Evolutionary conservation across 1,140 invertebrate genomes (phyloP).

Genomic region (Halesus radiatus): DNA sequence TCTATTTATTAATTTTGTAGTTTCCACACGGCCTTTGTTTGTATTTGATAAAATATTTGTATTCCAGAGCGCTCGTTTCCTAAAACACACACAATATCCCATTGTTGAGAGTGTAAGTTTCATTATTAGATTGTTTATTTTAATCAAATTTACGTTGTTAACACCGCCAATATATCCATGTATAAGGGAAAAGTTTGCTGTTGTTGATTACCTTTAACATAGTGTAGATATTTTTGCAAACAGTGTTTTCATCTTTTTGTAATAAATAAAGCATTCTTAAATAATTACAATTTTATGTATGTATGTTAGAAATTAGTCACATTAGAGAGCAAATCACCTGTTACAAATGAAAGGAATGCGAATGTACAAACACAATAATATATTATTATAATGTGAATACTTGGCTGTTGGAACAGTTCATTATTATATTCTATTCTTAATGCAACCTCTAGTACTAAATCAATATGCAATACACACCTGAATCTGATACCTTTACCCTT

Average conservation of each 20-base stretch:
- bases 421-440: no score
- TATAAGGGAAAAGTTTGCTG: neutral
- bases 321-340: conserved; percentile 44
- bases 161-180: neutral
- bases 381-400: neutral
- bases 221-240: no score
- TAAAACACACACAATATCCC: no score
- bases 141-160: neutral
- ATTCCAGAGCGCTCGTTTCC: no score
- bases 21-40: no score
- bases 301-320: conserved; percentile 29
- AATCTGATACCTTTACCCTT: conserved; percentile 21
- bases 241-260: neutral
- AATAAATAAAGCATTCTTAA: neutral
- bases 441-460: neutral
- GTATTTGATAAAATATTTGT: no score
- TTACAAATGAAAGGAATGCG: conserved; percentile 40
- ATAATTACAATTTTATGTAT: neutral
- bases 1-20: no score
- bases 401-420: no score
- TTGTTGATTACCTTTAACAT: no score
- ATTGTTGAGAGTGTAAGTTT: no score
- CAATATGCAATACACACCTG: neutral
- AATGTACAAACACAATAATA: conserved; percentile 20
- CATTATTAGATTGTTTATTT: no score